A percentile compares a stretch with the other conserved stretches of the same genome.
These are phyloP conservation scores for Oreochromis aureus DNA, from an alignment of 2,113 vertebrate genomes.

Conservation along the genomic window DNA sequence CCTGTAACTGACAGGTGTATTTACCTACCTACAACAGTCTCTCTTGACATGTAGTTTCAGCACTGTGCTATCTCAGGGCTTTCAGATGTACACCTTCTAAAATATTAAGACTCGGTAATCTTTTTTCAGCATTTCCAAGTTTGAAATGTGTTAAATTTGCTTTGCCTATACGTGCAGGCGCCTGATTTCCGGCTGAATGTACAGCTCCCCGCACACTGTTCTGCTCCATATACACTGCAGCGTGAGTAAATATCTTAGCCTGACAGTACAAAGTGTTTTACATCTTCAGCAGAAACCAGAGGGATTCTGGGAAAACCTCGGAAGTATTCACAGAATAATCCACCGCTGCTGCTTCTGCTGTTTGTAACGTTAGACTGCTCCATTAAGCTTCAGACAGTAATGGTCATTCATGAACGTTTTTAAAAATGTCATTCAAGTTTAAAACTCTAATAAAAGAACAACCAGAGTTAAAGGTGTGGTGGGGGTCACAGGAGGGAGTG, in stretches of 20 bases:
- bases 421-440: background rate
- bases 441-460: background rate
- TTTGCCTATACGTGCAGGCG: background rate
- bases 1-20: accelerated
- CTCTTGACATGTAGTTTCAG: background rate
- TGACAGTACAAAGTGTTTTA: background rate
- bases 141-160: background rate
- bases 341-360: background rate
- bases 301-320: background rate
- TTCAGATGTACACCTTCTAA: background rate
- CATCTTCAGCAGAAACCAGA: background rate
- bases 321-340: background rate
- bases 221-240: background rate
- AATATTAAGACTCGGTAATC: background rate
- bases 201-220: background rate
- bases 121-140: background rate
- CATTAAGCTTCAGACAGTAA: accelerated
- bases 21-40: background rate
- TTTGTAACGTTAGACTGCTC: background rate
- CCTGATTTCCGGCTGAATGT: background rate
- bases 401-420: background rate
- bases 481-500: background rate
- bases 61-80: background rate
- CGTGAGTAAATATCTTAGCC: background rate
- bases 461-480: background rate